Evolutionary conservation across 1,140 invertebrate species (phyloP).

Genomic region (Plutomurus gul): DNA sequence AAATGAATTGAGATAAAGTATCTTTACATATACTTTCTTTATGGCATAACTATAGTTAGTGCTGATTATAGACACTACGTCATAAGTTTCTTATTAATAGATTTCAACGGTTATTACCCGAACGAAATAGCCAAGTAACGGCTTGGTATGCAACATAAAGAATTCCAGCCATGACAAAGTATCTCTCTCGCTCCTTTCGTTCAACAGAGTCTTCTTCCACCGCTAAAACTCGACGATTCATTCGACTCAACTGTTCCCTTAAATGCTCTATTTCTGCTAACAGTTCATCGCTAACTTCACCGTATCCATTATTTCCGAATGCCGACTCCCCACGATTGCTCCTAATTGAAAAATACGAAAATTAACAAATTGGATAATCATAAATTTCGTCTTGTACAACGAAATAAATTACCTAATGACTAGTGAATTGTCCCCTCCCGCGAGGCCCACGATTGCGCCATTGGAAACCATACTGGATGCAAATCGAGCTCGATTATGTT

Average conservation of each 20-base stretch:
- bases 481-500: conserved; percentile 46
- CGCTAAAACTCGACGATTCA: conserved; percentile 81
- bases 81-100: too few relatives aligned
- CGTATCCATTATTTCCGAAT: conserved; percentile 5
- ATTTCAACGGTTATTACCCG: conserved; percentile 13
- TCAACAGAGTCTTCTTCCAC: conserved; percentile 80
- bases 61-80: too few relatives aligned
- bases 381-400: too few relatives aligned
- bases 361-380: not conserved
- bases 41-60: too few relatives aligned
- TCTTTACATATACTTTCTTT: too few relatives aligned
- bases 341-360: not conserved
- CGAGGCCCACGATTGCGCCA: not conserved
- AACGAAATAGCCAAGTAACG: conserved; percentile 77
- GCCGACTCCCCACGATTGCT: not conserved
- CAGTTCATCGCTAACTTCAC: conserved; percentile 11
- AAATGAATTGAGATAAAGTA: too few relatives aligned
- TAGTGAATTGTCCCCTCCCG: conserved; percentile 13
- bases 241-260: conserved; percentile 77
- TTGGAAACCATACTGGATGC: not conserved
- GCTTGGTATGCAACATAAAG: conserved; percentile 83
- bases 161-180: conserved; percentile 71
- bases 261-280: conserved; percentile 73
- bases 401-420: conserved; percentile 25
- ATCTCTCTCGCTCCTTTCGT: conserved; percentile 79